A percentile compares a stretch with the other conserved stretches of the same genome.
Evolutionary conservation across 23 tunicate genomes (phyloP).

Genomic region (Botrylloides violaceus): DNA sequence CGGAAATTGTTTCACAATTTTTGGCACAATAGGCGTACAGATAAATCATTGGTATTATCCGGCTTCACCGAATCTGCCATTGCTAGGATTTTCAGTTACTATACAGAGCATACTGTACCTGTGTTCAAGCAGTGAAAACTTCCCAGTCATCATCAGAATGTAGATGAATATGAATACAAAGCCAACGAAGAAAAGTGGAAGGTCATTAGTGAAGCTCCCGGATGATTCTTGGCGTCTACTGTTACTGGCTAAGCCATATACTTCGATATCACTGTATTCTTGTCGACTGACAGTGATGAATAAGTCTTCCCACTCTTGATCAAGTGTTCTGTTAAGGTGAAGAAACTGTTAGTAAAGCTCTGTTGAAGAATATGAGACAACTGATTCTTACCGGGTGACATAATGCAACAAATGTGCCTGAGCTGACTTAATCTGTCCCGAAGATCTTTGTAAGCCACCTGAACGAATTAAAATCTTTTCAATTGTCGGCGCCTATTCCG

Average conservation of each 20-base stretch:
- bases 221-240: slow-evolving; percentile 1
- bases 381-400: slow-evolving; percentile 13
- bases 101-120: slow-evolving; percentile 9
- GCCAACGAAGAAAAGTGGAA: slow-evolving; percentile 23
- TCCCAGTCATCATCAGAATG: slow-evolving; percentile 33
- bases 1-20: too few relatives aligned
- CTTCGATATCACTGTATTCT: slow-evolving; percentile 3
- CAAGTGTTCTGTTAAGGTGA: background rate
- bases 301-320: slow-evolving; percentile 25
- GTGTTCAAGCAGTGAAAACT: slow-evolving; percentile 27
- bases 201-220: background rate
- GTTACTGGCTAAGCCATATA: slow-evolving; percentile 9
- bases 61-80: too few relatives aligned
- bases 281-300: slow-evolving; percentile 8
- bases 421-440: slow-evolving; percentile 8
- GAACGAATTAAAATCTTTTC: too few relatives aligned
- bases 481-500: too few relatives aligned
- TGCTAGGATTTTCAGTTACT: too few relatives aligned
- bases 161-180: slow-evolving; percentile 18
- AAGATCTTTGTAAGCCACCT: background rate
- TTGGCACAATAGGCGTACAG: too few relatives aligned
- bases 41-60: too few relatives aligned
- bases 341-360: background rate
- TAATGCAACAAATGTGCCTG: slow-evolving; percentile 19
- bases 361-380: background rate